Percentiles rank a stretch among this genome's conserved stretches.
Evolutionary conservation across 1,140 invertebrate genomes (phyloP).

Genomic region (Bombyx mandarina): DNA sequence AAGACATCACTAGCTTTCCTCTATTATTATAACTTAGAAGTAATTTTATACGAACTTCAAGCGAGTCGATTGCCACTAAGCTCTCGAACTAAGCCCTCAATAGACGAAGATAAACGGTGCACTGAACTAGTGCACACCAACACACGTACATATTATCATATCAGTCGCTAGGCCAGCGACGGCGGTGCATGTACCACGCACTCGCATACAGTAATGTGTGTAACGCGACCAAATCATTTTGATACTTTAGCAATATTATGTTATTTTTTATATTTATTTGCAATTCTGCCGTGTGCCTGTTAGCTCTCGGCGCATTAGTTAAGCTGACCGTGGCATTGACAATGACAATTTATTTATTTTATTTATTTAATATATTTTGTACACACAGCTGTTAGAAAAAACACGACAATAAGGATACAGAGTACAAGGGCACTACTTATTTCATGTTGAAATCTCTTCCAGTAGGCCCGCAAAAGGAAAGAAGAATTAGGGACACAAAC

Average conservation of each 20-base stretch:
- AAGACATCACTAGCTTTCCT: too few species aligned
- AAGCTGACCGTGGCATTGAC: neutral
- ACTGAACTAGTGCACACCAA: conserved; percentile 13
- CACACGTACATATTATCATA: conserved; percentile 46
- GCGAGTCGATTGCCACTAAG: too few species aligned
- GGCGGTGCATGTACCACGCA: conserved; percentile 49
- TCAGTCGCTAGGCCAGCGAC: conserved; percentile 31
- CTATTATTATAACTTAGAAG: too few species aligned
- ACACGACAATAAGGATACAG: too few species aligned
- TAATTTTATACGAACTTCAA: too few species aligned
- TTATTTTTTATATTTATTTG: neutral
- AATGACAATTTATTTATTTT: neutral
- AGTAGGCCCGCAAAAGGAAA: too few species aligned
- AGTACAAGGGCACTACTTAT: too few species aligned
- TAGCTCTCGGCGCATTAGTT: neutral
- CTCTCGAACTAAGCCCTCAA: too few species aligned
- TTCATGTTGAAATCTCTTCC: too few species aligned
- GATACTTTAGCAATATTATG: conserved; percentile 26
- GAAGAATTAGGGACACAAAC: too few species aligned
- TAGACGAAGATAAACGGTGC: conserved; percentile 14
- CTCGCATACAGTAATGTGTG: conserved; percentile 41
- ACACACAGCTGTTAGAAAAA: too few species aligned
- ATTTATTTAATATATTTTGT: too few species aligned
- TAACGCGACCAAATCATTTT: conserved; percentile 21
- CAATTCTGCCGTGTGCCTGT: neutral